Evolutionary conservation across 2,113 vertebrate species (phyloP).

Genomic region (Capreolus pygargus): DNA sequence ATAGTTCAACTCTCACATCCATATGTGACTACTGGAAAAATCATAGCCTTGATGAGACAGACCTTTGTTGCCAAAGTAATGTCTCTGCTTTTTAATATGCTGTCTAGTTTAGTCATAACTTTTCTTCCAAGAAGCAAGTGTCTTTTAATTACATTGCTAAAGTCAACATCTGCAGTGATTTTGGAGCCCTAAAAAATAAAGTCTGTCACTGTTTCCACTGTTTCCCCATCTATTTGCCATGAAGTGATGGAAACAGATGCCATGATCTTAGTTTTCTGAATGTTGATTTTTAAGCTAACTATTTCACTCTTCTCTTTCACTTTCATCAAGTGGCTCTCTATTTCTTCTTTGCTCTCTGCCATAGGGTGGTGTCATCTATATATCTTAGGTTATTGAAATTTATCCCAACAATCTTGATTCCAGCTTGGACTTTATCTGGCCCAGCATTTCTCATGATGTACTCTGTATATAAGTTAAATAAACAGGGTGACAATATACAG

Average conservation of each 20-base stretch:
- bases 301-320: not conserved
- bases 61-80: not conserved
- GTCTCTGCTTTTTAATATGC: not conserved
- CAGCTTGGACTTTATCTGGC: not conserved
- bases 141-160: not conserved
- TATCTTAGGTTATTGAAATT: not conserved
- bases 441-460: not conserved
- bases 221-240: not conserved
- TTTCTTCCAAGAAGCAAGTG: not conserved
- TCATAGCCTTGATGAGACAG: not conserved
- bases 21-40: not conserved
- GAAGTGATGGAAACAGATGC: not conserved
- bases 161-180: not conserved
- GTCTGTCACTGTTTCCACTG: not conserved
- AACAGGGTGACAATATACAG: not conserved
- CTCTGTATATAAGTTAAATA: not conserved
- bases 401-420: not conserved
- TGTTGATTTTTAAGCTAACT: not conserved
- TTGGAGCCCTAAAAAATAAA: not conserved
- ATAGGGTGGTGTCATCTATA: not conserved
- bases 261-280: not conserved
- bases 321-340: not conserved
- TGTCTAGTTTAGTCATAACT: not conserved
- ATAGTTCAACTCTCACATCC: not conserved
- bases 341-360: fast-evolving